Conservation (phyloP, 2,797 vertebrate species). For the Hemibagrus guttatus region DNA sequence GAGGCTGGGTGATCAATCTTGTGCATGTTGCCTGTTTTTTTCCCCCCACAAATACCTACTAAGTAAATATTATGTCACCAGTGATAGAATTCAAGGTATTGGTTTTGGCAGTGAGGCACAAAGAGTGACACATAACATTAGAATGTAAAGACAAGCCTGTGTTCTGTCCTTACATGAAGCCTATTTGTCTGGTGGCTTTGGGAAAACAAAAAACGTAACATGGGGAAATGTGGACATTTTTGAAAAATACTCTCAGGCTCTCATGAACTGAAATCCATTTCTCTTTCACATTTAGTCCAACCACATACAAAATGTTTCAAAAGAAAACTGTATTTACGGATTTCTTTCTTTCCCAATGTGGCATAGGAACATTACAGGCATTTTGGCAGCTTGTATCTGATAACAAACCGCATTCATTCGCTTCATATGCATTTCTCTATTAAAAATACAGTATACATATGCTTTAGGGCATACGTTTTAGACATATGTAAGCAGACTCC, state of each 20-base stretch:
- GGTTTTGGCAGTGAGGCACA: not conserved
- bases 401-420: not conserved
- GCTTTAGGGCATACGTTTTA: not conserved
- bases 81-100: not conserved
- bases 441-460: too few relatives aligned
- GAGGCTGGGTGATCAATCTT: too few relatives aligned
- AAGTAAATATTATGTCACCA: not conserved
- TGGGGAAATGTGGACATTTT: not conserved
- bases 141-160: not conserved
- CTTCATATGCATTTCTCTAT: not conserved
- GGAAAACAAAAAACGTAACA: not conserved
- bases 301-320: not conserved
- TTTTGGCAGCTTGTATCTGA: not conserved
- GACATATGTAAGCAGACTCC: not conserved
- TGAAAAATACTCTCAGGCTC: not conserved
- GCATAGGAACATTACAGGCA: not conserved
- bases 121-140: not conserved
- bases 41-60: not conserved
- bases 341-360: not conserved
- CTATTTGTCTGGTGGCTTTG: not conserved
- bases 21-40: not conserved
- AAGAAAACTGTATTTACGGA: not conserved
- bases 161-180: not conserved
- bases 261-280: not conserved
- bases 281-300: not conserved